Percentiles rank a stretch among this genome's conserved stretches.
Evolutionary conservation across 2,797 vertebrate species (phyloP).

Genomic region (Sebastiscus albofasciatus): DNA sequence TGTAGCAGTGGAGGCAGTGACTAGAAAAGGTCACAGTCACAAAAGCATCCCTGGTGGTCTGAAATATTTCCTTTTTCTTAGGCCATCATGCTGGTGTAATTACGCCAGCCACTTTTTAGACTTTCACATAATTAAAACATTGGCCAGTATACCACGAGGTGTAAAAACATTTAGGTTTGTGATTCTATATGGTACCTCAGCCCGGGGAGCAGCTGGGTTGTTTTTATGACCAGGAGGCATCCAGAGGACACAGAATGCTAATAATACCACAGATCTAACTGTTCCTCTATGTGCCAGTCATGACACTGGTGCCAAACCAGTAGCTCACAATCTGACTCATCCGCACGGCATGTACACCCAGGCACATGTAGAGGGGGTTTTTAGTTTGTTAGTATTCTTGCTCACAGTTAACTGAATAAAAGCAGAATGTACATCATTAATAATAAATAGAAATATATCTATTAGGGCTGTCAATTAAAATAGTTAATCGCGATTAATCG

Average conservation of each 20-base stretch:
- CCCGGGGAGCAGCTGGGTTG: conserved; percentile 34
- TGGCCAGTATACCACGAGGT: conserved; percentile 49
- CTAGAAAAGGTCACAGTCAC: conserved; percentile 46
- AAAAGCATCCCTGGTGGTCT: conserved; percentile 56
- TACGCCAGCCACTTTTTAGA: conserved; percentile 43
- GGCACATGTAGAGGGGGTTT: conserved; percentile 2
- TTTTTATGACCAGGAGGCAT: conserved; percentile 58
- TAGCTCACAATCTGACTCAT: conserved; percentile 34
- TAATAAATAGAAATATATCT: not conserved
- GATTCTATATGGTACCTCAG: conserved; percentile 22
- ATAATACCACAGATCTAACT: conserved; percentile 54
- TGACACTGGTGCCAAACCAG: conserved; percentile 34
- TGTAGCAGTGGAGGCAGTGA: conserved; percentile 15
- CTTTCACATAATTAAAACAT: conserved; percentile 69
- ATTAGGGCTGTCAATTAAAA: too few species aligned
- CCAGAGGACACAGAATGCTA: conserved; percentile 55
- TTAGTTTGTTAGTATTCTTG: not conserved
- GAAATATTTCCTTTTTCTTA: conserved; percentile 56
- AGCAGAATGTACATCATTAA: not conserved
- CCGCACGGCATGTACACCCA: not conserved
- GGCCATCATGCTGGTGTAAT: conserved; percentile 40
- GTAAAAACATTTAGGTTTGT: conserved; percentile 58
- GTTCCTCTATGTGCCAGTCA: conserved; percentile 38
- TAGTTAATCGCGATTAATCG: too few species aligned
- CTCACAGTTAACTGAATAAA: not conserved